These are phyloP conservation scores for Antheraea assamensis DNA, from an alignment of 2,888 invertebrate genomes.

Conservation along the genomic window DNA sequence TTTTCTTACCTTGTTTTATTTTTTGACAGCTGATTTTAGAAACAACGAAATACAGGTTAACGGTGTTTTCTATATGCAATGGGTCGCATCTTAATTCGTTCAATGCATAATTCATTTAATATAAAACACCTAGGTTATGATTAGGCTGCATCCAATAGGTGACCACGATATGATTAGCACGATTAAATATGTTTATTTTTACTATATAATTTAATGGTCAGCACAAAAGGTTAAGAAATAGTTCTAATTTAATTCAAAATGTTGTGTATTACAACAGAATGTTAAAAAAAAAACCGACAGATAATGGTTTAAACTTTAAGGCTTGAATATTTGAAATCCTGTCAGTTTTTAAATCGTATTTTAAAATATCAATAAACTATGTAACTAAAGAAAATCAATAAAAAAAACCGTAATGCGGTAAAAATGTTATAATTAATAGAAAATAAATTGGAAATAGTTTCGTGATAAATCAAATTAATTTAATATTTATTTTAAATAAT, in stretches of 20 bases:
- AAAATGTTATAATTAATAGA: neutral
- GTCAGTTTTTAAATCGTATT: neutral
- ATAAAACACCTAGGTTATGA: neutral
- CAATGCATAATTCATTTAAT: neutral
- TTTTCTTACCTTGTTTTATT: too few species aligned
- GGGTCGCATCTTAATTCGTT: neutral
- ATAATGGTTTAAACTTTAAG: neutral
- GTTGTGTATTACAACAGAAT: neutral
- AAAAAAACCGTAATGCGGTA: too few species aligned
- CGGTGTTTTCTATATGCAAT: too few species aligned
- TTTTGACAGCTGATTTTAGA: too few species aligned
- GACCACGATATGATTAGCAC: neutral
- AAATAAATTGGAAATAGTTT: neutral
- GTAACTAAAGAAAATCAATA: too few species aligned
- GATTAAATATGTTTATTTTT: too few species aligned
- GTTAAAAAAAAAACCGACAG: neutral
- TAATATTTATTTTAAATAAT: neutral
- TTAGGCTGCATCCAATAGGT: neutral
- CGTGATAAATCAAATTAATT: neutral
- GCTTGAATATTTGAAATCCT: neutral
- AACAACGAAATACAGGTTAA: too few species aligned
- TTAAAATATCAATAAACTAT: too few species aligned
- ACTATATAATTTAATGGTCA: too few species aligned
- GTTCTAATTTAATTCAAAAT: neutral
- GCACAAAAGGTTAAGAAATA: too few species aligned